phyloP scores from a whole-genome alignment of 2,797 vertebrate species.

The Arremon brunneinucha region DNA sequence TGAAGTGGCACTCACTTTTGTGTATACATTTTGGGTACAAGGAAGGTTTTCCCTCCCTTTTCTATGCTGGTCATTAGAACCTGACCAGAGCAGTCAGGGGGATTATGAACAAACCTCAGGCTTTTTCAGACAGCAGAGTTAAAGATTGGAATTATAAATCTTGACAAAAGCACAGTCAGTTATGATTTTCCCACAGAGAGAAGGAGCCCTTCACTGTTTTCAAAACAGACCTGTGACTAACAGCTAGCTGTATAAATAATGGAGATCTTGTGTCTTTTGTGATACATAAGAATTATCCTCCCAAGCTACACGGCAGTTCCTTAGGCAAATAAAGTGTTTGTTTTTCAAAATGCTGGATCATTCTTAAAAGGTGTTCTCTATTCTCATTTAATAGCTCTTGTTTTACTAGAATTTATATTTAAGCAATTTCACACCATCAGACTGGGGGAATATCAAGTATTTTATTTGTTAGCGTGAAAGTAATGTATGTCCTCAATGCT shows the following conservation, averaged over 20 bases:
- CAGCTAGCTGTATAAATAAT: conserved; percentile 12
- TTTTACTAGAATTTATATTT: not conserved
- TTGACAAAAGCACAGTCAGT: conserved; percentile 1
- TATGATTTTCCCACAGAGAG: not conserved
- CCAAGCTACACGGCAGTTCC: not conserved
- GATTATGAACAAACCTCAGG: not conserved
- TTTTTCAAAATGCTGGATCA: not conserved
- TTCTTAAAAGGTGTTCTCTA: not conserved
- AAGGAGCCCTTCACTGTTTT: conserved; percentile 12
- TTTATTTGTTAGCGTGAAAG: not conserved
- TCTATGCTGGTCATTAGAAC: not conserved
- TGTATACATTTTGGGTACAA: not conserved
- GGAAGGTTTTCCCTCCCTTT: not conserved
- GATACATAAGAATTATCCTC: not conserved
- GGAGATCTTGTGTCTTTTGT: not conserved
- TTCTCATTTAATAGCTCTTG: not conserved
- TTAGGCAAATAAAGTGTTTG: not conserved
- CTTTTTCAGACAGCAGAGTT: not conserved
- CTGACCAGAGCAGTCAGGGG: not conserved
- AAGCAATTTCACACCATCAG: not conserved
- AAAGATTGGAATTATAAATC: not conserved
- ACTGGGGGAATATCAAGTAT: not conserved
- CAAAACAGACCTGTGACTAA: conserved; percentile 34
- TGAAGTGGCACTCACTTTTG: not conserved
- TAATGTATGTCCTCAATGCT: not conserved